phyloP scores from a whole-genome alignment of 2,888 invertebrate species.

The Mythimna vitellina region DNA sequence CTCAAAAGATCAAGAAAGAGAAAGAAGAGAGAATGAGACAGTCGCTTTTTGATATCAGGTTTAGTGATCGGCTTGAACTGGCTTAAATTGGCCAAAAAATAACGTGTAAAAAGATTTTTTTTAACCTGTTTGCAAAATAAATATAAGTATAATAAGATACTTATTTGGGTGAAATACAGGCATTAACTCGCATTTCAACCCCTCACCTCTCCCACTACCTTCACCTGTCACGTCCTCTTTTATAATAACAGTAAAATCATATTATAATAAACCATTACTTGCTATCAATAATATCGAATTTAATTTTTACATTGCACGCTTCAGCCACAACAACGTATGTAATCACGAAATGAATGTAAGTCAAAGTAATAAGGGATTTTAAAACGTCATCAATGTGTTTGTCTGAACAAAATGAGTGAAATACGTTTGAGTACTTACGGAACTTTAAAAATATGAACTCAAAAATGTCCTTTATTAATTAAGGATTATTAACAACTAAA shows the following conservation, averaged over 20 bases:
- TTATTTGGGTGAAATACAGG: background rate
- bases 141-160: too few relatives aligned
- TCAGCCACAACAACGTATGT: background rate
- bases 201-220: too few relatives aligned
- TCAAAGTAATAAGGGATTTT: conserved; percentile 10
- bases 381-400: conserved; percentile 19
- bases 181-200: background rate
- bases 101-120: too few relatives aligned
- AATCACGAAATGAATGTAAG: conserved; percentile 21
- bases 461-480: background rate
- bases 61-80: background rate
- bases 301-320: conserved; percentile 1
- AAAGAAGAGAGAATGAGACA: background rate
- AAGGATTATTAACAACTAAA: too few relatives aligned
- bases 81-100: too few relatives aligned
- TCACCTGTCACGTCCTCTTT: too few relatives aligned
- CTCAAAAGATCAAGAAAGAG: background rate
- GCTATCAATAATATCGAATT: conserved; percentile 5
- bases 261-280: conserved; percentile 12
- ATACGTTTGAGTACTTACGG: background rate
- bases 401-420: conserved; percentile 4
- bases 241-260: background rate
- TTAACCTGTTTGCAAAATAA: too few relatives aligned
- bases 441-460: background rate
- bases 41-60: background rate